Base-by-base conservation (phyloP, 2,797 vertebrate genomes). In the Macroramphosus scolopax region DNA sequence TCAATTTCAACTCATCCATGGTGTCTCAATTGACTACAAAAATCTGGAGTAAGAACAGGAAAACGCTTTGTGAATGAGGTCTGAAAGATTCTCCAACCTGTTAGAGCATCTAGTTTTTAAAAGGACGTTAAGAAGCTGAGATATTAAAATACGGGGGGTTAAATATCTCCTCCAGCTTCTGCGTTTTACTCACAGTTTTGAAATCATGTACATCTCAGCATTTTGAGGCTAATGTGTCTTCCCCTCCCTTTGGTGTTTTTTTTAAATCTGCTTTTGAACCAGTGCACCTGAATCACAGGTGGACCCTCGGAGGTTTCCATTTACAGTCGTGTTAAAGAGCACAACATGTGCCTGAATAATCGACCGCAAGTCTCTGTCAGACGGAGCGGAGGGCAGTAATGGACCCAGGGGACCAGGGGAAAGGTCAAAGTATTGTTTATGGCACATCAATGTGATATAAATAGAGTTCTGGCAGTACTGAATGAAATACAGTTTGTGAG, bases 361-460 rank as follows among this genome's bases (percentile, higher is more conserved):
- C 16, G 24, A 35, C 29, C 32, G 37, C 42, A 32, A 50, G 29
- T 17, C 34, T 38, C n/a, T 25, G 59, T 48, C 15, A 47, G 51
- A 28, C 31, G 25, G 49, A 30, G n/a, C 42, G 57, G 44, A 65
- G 72, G 49, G 37, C 51, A 30, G 43, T 29, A 31, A 62, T 53
- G 47, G 56, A 41, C 29, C 15, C n/a, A 1, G 8, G n/a, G 46
- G 29, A 59, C 0, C 12, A 38, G 77, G 76, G 63, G 35, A 85
- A 77, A 81, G 75, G 59, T 87, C 30, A 48, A 0, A 0, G 4
- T 33, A 17, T 51, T 57, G 51, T 57, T 66, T 52, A 51, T 40
- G 33, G 43, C 38, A 39, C 49, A 63, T 46, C 49, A 60, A 2
- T 46, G 62, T 17, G 58, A 17, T 72, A 68, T 63, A 72, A 80